phyloP scores from a whole-genome alignment of 2,888 invertebrate species.

The Ornithoptera alexandrae region DNA sequence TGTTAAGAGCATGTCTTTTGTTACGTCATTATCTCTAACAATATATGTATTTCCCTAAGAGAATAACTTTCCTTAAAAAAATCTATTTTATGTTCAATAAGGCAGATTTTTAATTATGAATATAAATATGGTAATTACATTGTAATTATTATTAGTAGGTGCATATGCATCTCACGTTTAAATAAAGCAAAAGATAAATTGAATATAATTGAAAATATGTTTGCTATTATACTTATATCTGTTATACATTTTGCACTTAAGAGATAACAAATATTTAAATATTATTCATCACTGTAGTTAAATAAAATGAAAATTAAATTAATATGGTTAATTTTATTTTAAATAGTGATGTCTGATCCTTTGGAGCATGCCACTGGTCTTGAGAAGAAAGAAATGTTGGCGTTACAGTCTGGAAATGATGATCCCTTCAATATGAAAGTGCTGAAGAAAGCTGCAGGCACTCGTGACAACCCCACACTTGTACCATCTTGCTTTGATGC shows the following conservation, averaged over 20 bases:
- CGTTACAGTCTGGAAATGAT: constrained; percentile 92
- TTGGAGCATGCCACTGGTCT: constrained; percentile 96
- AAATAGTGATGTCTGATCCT: constrained; percentile 89
- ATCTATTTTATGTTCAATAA: background rate
- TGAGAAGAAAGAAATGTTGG: constrained; percentile 93
- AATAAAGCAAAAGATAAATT: background rate
- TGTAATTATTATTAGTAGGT: background rate
- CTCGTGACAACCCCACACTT: constrained; percentile 91
- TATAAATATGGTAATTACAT: background rate
- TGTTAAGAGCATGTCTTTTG: background rate
- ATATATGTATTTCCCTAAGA: background rate
- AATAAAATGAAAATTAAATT: background rate
- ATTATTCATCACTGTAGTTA: background rate
- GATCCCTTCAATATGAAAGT: constrained; percentile 92
- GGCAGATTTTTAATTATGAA: background rate
- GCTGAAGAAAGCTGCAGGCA: constrained; percentile 88
- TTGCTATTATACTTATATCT: background rate
- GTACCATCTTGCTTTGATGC: constrained; percentile 95
- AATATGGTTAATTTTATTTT: background rate
- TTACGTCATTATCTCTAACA: background rate
- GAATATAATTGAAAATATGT: background rate
- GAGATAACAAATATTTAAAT: background rate
- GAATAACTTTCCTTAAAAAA: background rate
- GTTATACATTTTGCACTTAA: background rate
- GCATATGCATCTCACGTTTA: background rate